These are phyloP conservation scores for Colletes gigas DNA, from an alignment of 1,140 invertebrate genomes.

Conservation along the genomic window DNA sequence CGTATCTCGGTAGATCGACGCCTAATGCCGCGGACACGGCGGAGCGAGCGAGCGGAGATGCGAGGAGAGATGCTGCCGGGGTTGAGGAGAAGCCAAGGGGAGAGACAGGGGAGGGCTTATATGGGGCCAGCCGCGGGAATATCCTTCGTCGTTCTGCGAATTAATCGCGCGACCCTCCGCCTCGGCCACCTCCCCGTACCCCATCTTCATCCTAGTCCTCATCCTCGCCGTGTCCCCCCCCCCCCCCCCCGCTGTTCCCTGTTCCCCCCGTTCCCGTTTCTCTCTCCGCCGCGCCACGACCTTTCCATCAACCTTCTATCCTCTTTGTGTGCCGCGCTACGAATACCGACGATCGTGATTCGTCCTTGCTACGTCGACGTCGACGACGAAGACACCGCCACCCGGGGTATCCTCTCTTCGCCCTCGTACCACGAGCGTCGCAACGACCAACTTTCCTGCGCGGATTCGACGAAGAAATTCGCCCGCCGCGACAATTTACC, in stretches of 20 bases:
- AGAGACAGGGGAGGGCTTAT: slow-evolving; percentile 53
- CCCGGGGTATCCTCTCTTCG: neutral
- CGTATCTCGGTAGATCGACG: slow-evolving; percentile 70
- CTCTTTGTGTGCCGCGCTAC: slow-evolving; percentile 53
- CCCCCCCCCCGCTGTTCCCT: slow-evolving; percentile 23
- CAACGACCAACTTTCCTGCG: neutral
- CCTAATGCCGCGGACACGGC: slow-evolving; percentile 69
- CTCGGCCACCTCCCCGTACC: slow-evolving; percentile 47
- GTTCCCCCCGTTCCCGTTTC: neutral
- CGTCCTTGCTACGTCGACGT: slow-evolving; percentile 53
- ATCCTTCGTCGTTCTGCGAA: slow-evolving; percentile 68
- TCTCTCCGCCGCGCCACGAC: slow-evolving; percentile 24
- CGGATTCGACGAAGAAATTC: slow-evolving; percentile 31
- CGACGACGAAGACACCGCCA: slow-evolving; percentile 4
- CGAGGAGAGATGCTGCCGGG: slow-evolving; percentile 15
- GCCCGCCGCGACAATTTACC: slow-evolving; percentile 8
- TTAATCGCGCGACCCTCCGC: slow-evolving; percentile 69
- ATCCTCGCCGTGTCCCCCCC: slow-evolving; percentile 19
- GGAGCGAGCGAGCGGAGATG: slow-evolving; percentile 51
- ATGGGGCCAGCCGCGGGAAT: slow-evolving; percentile 67
- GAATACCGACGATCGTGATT: slow-evolving; percentile 62
- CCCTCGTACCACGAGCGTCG: neutral
- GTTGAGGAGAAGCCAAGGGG: slow-evolving; percentile 41
- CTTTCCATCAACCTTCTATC: slow-evolving; percentile 54
- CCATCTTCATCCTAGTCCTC: neutral